These are phyloP conservation scores for Spodoptera littoralis DNA, from an alignment of 2,888 invertebrate species.

Conservation along the genomic window DNA sequence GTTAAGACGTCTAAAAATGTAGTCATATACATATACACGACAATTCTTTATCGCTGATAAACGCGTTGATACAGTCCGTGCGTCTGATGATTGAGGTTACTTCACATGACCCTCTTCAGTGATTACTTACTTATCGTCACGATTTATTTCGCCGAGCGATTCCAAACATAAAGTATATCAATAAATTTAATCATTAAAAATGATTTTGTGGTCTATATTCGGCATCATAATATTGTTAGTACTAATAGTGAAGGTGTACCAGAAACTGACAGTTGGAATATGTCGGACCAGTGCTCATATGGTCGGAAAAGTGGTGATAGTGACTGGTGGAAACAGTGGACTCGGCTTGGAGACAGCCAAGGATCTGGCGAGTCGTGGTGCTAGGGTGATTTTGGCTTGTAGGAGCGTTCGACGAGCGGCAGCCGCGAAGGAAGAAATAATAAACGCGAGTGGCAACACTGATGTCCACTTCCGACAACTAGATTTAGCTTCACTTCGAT, in stretches of 20 bases:
- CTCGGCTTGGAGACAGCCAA: conserved; percentile 87
- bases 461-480: conserved; percentile 76
- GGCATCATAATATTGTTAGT: conserved; percentile 61
- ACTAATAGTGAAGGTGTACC: conserved; percentile 75
- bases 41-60: conserved; percentile 61
- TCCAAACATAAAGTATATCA: conserved; percentile 21
- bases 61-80: conserved; percentile 53
- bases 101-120: conserved; percentile 48
- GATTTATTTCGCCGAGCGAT: conserved; percentile 35
- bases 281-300: conserved; percentile 82
- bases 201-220: conserved; percentile 66
- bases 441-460: conserved; percentile 75
- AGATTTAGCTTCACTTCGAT: conserved; percentile 82
- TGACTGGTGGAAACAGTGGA: conserved; percentile 85
- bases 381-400: conserved; percentile 86
- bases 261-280: conserved; percentile 79
- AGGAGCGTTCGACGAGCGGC: conserved; percentile 78
- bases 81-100: conserved; percentile 51
- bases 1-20: conserved; percentile 46
- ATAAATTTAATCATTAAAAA: conserved; percentile 50
- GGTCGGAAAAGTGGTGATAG: conserved; percentile 83
- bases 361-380: conserved; percentile 85
- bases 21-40: conserved; percentile 34
- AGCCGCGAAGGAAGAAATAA: conserved; percentile 77
- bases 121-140: conserved; percentile 40